Conservation (phyloP, 1,140 invertebrate species). For the Ephestia elutella region DNA sequence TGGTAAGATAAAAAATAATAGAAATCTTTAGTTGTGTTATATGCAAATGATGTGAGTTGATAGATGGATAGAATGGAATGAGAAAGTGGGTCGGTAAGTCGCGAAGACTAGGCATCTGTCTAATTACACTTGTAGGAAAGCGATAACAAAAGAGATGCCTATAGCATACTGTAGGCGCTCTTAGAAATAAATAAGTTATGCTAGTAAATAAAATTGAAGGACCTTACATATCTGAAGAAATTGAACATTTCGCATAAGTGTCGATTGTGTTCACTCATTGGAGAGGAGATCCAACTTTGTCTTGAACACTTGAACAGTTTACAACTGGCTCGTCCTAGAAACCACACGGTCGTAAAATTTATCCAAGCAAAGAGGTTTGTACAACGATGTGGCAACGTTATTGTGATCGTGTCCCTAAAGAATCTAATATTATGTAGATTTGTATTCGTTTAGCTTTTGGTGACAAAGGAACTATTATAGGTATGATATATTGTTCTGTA, state of each 20-base stretch:
- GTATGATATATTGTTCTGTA: too few species aligned
- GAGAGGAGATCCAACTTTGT: constrained; percentile 30
- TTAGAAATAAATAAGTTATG: too few species aligned
- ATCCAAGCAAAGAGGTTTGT: constrained; percentile 43
- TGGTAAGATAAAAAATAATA: too few species aligned
- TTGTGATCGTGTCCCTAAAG: constrained; percentile 8
- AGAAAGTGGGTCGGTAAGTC: too few species aligned
- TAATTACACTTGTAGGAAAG: too few species aligned
- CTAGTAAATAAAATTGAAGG: background rate
- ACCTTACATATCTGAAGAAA: background rate
- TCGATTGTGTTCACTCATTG: constrained; percentile 8
- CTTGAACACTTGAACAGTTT: constrained; percentile 50
- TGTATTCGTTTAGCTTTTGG: background rate
- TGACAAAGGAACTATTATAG: background rate
- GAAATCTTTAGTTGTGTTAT: too few species aligned
- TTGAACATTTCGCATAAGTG: background rate
- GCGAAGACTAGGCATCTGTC: too few species aligned
- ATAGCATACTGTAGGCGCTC: too few species aligned
- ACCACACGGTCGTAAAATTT: constrained; percentile 48
- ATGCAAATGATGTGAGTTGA: too few species aligned
- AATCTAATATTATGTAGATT: background rate
- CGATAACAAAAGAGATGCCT: too few species aligned
- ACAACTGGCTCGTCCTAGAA: constrained; percentile 46
- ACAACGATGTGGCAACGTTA: constrained; percentile 12
- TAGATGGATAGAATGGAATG: too few species aligned